Evolutionary conservation across 2,888 invertebrate species (phyloP).

Genomic region (Ptilodon capucinus): DNA sequence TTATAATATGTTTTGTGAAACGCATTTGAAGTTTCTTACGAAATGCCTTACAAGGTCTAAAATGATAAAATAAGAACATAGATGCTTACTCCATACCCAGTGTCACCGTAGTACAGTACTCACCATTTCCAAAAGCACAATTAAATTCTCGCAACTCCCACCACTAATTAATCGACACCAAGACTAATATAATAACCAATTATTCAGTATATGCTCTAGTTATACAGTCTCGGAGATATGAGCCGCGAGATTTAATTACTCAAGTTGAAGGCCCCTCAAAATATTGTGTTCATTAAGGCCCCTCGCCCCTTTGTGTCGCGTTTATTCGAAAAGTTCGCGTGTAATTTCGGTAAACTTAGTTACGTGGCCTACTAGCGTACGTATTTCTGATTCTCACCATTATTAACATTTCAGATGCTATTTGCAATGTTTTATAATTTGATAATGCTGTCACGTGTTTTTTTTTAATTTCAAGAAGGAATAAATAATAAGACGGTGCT

Average conservation of each 20-base stretch:
- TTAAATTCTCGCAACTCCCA: constrained; percentile 22
- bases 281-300: constrained; percentile 77
- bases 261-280: constrained; percentile 62
- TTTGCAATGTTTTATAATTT: neutral
- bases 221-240: constrained; percentile 41
- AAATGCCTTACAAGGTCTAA: too few species aligned
- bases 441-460: neutral
- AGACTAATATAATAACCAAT: constrained; percentile 56
- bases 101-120: constrained; percentile 3
- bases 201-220: constrained; percentile 42
- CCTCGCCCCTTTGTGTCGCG: constrained; percentile 62
- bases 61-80: neutral
- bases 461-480: neutral
- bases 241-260: constrained; percentile 68
- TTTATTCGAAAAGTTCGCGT: constrained; percentile 77
- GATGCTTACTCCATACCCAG: neutral
- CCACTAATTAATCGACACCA: constrained; percentile 51
- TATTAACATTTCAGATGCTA: constrained; percentile 29
- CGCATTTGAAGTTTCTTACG: too few species aligned
- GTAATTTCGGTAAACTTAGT: constrained; percentile 70
- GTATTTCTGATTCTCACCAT: constrained; percentile 48
- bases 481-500: too few species aligned
- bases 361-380: constrained; percentile 63
- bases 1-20: neutral
- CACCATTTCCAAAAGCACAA: constrained; percentile 20